These are phyloP conservation scores for Hipposideros larvatus DNA, from an alignment of 2,797 vertebrate genomes.

Conservation along the genomic window DNA sequence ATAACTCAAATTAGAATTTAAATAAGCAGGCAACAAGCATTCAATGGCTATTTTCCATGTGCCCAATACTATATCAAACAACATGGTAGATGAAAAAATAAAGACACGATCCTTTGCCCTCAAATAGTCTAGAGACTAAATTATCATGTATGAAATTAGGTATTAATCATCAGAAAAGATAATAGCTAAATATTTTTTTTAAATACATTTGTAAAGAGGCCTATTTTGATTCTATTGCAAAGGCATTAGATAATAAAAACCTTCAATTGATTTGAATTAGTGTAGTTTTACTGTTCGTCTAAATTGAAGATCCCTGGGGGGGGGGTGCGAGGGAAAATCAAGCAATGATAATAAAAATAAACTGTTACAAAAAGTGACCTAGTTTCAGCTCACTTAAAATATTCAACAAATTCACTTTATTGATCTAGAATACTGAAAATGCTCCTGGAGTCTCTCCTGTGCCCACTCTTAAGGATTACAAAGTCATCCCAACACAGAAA, in stretches of 20 bases:
- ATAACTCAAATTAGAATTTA: slow-evolving; percentile 36
- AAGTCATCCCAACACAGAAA: slow-evolving; percentile 22
- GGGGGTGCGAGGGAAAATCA: neutral
- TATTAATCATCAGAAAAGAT: neutral
- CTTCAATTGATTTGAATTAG: slow-evolving; percentile 14
- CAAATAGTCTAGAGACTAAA: neutral
- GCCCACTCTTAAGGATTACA: neutral
- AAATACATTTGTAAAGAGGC: neutral
- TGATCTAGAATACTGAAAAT: slow-evolving; percentile 38
- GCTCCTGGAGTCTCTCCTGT: neutral
- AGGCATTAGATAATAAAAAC: slow-evolving; percentile 5
- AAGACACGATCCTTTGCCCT: neutral
- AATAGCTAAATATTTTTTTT: neutral
- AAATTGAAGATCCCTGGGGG: neutral
- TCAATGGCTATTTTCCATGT: neutral
- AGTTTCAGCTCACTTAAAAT: slow-evolving; percentile 43
- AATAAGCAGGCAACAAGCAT: slow-evolving; percentile 43
- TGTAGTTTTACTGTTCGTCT: slow-evolving; percentile 27
- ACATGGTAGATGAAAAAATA: neutral
- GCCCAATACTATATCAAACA: neutral
- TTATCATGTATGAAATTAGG: neutral
- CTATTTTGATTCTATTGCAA: neutral
- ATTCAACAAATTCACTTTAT: slow-evolving; percentile 42
- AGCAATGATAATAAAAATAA: slow-evolving; percentile 44
- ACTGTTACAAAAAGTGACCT: neutral